Evolutionary conservation across 2,888 invertebrate species (phyloP).

Genomic region (Nematopogon swammerdamellus): DNA sequence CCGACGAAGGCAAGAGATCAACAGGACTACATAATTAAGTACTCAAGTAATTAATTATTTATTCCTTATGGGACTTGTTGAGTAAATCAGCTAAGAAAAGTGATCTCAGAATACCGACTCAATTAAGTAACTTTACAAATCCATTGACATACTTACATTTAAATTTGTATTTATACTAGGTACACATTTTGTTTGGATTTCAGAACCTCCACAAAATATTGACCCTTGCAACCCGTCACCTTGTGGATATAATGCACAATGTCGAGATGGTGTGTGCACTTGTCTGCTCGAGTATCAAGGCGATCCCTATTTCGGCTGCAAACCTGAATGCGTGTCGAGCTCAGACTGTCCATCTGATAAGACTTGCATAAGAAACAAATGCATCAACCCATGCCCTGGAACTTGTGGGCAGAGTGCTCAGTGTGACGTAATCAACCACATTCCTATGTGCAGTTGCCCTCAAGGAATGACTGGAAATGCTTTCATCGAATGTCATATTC

Average conservation of each 20-base stretch:
- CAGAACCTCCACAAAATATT: slow-evolving; percentile 31
- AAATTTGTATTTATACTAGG: too few relatives aligned
- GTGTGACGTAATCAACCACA: slow-evolving; percentile 62
- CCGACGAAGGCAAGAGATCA: too few relatives aligned
- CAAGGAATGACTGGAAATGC: slow-evolving; percentile 66
- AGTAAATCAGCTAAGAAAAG: too few relatives aligned
- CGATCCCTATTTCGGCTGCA: slow-evolving; percentile 70
- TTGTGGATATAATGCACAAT: slow-evolving; percentile 64
- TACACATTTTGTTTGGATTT: too few relatives aligned
- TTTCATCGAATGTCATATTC: slow-evolving; percentile 60
- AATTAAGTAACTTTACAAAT: too few relatives aligned
- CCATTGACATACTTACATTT: too few relatives aligned
- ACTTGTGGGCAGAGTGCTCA: slow-evolving; percentile 62
- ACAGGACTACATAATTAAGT: too few relatives aligned
- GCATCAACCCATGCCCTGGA: slow-evolving; percentile 70
- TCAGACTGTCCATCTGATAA: slow-evolving; percentile 65
- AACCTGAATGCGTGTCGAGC: slow-evolving; percentile 75
- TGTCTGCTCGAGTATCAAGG: slow-evolving; percentile 72
- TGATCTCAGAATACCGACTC: too few relatives aligned
- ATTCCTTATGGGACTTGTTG: too few relatives aligned
- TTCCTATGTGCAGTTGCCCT: slow-evolving; percentile 65
- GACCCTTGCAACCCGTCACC: slow-evolving; percentile 74
- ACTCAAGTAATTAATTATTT: too few relatives aligned
- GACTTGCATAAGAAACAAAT: slow-evolving; percentile 72
- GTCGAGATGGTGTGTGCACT: slow-evolving; percentile 63